Base-by-base conservation (phyloP, 2,888 invertebrate genomes). In the Cheilosia vernalis region DNA sequence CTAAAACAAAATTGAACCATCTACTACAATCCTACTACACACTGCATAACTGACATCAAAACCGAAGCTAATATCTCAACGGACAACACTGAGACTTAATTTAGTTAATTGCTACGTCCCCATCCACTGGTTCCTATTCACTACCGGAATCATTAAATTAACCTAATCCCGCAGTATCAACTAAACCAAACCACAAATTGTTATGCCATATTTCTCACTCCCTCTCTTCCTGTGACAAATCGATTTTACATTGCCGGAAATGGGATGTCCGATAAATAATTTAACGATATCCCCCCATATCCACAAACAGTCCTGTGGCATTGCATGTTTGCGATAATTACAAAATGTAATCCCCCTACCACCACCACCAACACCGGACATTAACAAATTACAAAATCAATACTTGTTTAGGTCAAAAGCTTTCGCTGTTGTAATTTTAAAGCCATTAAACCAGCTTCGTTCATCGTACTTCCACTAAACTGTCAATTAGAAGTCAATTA, bases 351-450 rank as follows among this genome's bases (percentile, higher is more conserved):
- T 47, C 15, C 24, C 13, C 15, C 17, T n/a, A n/a, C n/a, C n/a
- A n/a, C 3, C 13, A 6, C 13, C 13, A 13, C 40, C 19, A 27
- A 27, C 19, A n/a, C n/a, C n/a, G 37, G 17, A n/a, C 9, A 9
- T 17, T n/a, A 13, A 10, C 49, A 77, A 51, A 77, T 77, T 60
- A 76, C 17, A 77, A 78, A 78, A 78, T 78, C 77, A 69, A 61
- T 78, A 69, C 33, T 30, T 19, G 37, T 33, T 55, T 47, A 19
- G 49, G 24, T 42, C n/a, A 53, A 24, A 44, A 44, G 33, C 33
- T 53, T 67, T 67, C 17, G 19, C 10, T 27, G 30, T 33, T 19
- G 55, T 24, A 63, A 63, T 37, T 77, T 47, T 6, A 56, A 63
- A 37, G 44, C 24, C 61, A 78, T 78, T 61, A 40, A 51, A 53